phyloP scores from a whole-genome alignment of 2,113 vertebrate species.

The Brachypodius melanocephalos region DNA sequence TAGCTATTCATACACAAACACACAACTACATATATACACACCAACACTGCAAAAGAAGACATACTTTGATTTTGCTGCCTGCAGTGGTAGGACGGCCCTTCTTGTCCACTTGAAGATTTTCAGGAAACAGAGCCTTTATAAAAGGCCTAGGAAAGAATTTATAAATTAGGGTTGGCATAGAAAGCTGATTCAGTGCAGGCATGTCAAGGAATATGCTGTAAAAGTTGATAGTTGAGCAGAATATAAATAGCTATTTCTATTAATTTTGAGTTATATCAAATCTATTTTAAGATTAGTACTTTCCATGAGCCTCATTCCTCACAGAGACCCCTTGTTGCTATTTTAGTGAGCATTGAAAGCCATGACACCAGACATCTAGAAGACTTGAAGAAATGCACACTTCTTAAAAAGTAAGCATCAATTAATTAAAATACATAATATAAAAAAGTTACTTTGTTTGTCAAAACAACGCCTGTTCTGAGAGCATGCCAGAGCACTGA shows the following conservation, averaged over 20 bases:
- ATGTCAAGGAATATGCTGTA: neutral
- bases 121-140: constrained; percentile 91
- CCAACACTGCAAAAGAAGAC: neutral
- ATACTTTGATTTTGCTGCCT: constrained; percentile 97
- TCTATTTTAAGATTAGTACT: neutral
- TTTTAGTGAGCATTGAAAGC: neutral
- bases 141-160: constrained; percentile 81
- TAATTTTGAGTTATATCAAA: neutral
- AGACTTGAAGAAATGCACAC: neutral
- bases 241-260: constrained; percentile 4
- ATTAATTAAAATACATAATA: neutral
- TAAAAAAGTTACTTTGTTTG: neutral
- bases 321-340: neutral
- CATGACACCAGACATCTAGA: neutral
- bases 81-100: constrained; percentile 96
- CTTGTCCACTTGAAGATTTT: constrained; percentile 96
- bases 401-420: neutral
- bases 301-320: neutral
- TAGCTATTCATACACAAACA: neutral
- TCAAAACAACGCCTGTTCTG: neutral
- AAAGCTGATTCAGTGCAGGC: neutral
- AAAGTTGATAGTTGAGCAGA: constrained; percentile 3
- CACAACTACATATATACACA: neutral
- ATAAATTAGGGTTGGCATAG: neutral
- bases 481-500: neutral